Percentiles rank a stretch among this genome's conserved stretches.
These are phyloP conservation scores for Sceliomorpha sp. DNA, from an alignment of 2,888 invertebrate species.

Conservation along the genomic window DNA sequence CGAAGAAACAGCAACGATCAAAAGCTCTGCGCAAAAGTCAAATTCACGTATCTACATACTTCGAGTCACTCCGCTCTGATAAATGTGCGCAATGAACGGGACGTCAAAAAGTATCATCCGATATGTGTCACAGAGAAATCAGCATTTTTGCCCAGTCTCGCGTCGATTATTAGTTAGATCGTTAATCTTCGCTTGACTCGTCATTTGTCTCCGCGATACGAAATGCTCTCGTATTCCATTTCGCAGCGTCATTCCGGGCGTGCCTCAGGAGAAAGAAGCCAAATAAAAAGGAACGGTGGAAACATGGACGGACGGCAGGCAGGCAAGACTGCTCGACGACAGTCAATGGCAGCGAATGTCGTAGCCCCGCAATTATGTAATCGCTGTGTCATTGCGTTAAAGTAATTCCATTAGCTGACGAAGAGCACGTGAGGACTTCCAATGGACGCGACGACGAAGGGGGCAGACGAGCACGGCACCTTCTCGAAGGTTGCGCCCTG, in stretches of 20 bases:
- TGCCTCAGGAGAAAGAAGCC: conserved; percentile 40
- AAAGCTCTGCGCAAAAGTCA: too few relatives aligned
- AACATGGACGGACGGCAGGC: conserved; percentile 39
- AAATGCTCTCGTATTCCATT: conserved; percentile 49
- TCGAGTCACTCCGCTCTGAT: conserved; percentile 12
- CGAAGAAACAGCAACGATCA: too few relatives aligned
- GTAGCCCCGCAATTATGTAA: conserved; percentile 68
- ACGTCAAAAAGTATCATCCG: conserved; percentile 32
- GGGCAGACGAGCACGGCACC: conserved; percentile 19
- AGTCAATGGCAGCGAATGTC: conserved; percentile 53
- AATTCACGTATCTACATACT: conserved; percentile 20
- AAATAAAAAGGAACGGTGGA: conserved; percentile 35
- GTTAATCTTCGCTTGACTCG: conserved; percentile 52
- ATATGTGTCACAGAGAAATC: conserved; percentile 35
- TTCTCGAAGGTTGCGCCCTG: conserved; percentile 44
- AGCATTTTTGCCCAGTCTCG: conserved; percentile 45
- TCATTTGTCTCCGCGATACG: conserved; percentile 55
- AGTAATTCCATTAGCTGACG: conserved; percentile 77
- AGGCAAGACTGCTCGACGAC: conserved; percentile 50
- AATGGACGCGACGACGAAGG: conserved; percentile 10
- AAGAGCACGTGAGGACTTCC: conserved; percentile 38
- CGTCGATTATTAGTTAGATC: conserved; percentile 54
- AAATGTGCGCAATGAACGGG: conserved; percentile 13
- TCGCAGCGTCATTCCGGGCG: conserved; percentile 52
- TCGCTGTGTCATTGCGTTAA: conserved; percentile 78